phyloP scores from a whole-genome alignment of 2,113 vertebrate species.

The Raja brachyura region DNA sequence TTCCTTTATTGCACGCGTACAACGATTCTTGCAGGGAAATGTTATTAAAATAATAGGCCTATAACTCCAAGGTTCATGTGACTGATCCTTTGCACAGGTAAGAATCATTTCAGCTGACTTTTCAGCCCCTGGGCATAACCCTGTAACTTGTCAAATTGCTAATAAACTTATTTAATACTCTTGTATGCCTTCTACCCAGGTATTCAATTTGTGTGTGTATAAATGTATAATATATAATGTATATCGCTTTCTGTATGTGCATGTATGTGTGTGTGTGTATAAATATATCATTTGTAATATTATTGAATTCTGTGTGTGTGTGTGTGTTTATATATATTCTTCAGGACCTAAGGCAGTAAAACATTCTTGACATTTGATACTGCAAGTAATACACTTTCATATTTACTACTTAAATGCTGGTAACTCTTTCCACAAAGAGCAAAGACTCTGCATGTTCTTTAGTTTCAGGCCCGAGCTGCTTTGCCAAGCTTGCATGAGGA shows the following conservation, averaged over 20 bases:
- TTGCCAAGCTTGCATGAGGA: background rate
- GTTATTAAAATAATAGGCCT: background rate
- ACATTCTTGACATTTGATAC: no score
- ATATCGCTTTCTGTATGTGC: no score
- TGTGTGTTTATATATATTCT: no score
- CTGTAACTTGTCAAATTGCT: background rate
- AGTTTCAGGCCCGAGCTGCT: no score
- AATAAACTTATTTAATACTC: background rate
- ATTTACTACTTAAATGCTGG: background rate
- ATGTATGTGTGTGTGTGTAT: no score
- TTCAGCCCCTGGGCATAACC: background rate
- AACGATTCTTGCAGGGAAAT: background rate
- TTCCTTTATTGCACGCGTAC: background rate
- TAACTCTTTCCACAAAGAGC: background rate
- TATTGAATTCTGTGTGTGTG: no score
- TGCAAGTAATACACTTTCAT: background rate
- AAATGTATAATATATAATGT: no score
- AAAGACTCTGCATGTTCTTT: background rate
- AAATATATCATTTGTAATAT: no score
- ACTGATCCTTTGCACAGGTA: background rate
- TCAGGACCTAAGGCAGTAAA: no score
- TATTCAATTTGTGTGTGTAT: background rate
- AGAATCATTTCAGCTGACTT: background rate
- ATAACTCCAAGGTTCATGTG: background rate
- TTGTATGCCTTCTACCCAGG: background rate